Evolutionary conservation across 2,888 invertebrate species (phyloP).

Genomic region (Ceramica pisi): DNA sequence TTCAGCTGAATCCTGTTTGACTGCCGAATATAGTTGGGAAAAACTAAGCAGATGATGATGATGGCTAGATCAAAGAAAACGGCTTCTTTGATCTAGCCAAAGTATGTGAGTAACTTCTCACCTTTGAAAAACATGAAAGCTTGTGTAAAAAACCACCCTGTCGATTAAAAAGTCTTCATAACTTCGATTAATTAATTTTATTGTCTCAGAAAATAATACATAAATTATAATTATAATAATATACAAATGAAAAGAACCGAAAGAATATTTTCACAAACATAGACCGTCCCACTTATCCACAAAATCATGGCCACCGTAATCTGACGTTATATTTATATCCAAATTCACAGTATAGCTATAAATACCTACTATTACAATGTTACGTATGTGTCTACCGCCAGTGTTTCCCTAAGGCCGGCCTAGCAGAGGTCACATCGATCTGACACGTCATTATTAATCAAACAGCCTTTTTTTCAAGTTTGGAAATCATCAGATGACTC

Average conservation of each 20-base stretch:
- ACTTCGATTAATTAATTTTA: too few species aligned
- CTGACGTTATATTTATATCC: conserved; percentile 63
- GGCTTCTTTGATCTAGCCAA: too few species aligned
- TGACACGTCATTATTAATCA: conserved; percentile 43
- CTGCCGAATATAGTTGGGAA: too few species aligned
- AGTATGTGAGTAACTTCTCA: too few species aligned
- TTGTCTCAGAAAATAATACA: too few species aligned
- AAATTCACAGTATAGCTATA: conserved; percentile 71
- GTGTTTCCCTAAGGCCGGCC: conserved; percentile 75
- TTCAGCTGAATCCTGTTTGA: too few species aligned
- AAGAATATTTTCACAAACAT: background rate
- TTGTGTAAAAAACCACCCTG: background rate
- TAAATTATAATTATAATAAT: too few species aligned
- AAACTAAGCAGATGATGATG: too few species aligned
- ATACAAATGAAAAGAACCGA: background rate
- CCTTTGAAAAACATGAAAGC: background rate
- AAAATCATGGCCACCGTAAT: conserved; percentile 46
- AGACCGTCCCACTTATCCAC: conserved; percentile 26
- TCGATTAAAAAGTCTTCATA: too few species aligned
- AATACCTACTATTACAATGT: conserved; percentile 64
- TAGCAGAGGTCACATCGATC: conserved; percentile 40
- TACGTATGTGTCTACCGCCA: conserved; percentile 54
- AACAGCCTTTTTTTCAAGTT: background rate
- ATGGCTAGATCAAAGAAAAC: too few species aligned
- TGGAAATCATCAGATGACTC: too few species aligned